phyloP scores from a whole-genome alignment of 2,113 vertebrate genomes.

The Cacatua alba region DNA sequence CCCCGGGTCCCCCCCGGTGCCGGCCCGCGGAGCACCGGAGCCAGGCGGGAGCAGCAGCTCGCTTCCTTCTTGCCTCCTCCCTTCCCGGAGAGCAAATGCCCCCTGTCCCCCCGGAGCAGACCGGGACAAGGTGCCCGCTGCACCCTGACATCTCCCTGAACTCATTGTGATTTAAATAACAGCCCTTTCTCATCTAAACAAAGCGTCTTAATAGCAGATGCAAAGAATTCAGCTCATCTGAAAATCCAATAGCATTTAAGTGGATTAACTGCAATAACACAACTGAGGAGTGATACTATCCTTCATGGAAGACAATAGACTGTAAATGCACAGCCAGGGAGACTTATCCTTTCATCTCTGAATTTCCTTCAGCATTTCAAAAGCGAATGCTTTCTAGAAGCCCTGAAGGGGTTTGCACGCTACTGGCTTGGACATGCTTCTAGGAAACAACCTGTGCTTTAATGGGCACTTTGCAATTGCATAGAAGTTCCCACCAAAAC shows the following conservation, averaged over 20 bases:
- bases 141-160: conserved; percentile 56
- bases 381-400: conserved; percentile 65
- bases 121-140: conserved; percentile 57
- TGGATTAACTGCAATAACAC: conserved; percentile 76
- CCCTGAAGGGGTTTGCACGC: conserved; percentile 66
- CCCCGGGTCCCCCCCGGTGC: not conserved
- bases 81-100: not conserved
- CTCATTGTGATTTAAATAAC: conserved; percentile 69
- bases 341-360: conserved; percentile 71
- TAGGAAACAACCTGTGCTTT: conserved; percentile 70
- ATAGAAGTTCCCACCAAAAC: conserved; percentile 72
- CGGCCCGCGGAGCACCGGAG: not conserved
- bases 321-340: conserved; percentile 70
- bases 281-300: conserved; percentile 62
- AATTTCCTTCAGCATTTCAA: conserved; percentile 72
- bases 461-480: conserved; percentile 72
- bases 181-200: conserved; percentile 58
- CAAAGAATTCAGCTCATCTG: conserved; percentile 68
- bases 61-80: not conserved
- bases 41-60: not conserved
- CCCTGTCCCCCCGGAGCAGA: not conserved
- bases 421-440: conserved; percentile 66
- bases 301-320: conserved; percentile 69
- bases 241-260: conserved; percentile 75
- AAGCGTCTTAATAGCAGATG: conserved; percentile 66